Percentiles rank a stretch among this genome's conserved stretches.
phyloP scores from a whole-genome alignment of 2,888 invertebrate genomes.

The Caenorhabditis angaria region DNA sequence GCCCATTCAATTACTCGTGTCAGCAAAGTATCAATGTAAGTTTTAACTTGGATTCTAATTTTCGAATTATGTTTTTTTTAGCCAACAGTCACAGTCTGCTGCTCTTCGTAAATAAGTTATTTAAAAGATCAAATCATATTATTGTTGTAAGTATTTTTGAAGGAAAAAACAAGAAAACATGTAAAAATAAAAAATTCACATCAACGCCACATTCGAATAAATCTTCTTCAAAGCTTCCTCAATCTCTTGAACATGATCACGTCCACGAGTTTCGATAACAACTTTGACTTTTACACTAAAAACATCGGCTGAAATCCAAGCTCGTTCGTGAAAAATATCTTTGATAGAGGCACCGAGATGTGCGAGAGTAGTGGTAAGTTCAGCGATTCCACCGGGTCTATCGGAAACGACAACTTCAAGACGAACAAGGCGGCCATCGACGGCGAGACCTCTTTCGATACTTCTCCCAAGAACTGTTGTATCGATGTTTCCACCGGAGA shows the following conservation, averaged over 20 bases:
- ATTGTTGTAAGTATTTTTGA: too few relatives aligned
- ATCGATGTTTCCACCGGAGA: constrained; percentile 76
- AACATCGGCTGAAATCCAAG: constrained; percentile 90
- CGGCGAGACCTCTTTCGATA: constrained; percentile 74
- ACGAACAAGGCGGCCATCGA: constrained; percentile 74
- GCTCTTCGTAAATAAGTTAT: constrained; percentile 29
- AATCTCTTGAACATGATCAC: constrained; percentile 81
- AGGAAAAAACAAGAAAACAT: constrained; percentile 5
- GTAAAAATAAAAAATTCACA: constrained; percentile 16
- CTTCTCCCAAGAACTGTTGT: constrained; percentile 75
- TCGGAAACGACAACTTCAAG: constrained; percentile 75
- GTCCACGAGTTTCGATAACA: constrained; percentile 87
- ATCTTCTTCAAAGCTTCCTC: constrained; percentile 75
- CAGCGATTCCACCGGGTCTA: constrained; percentile 75
- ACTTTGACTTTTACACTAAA: constrained; percentile 80
- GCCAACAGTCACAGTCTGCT: constrained; percentile 58
- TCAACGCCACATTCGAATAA: constrained; percentile 54
- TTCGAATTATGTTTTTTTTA: constrained; percentile 27
- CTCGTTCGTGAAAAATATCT: constrained; percentile 93
- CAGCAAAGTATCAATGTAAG: constrained; percentile 62
- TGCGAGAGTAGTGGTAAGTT: constrained; percentile 74
- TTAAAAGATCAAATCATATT: constrained; percentile 1
- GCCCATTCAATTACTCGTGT: constrained; percentile 63
- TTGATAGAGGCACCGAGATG: constrained; percentile 79
- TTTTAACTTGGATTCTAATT: background rate